These are phyloP conservation scores for Rotaria socialis DNA, from an alignment of 2,888 invertebrate genomes.

Conservation along the genomic window DNA sequence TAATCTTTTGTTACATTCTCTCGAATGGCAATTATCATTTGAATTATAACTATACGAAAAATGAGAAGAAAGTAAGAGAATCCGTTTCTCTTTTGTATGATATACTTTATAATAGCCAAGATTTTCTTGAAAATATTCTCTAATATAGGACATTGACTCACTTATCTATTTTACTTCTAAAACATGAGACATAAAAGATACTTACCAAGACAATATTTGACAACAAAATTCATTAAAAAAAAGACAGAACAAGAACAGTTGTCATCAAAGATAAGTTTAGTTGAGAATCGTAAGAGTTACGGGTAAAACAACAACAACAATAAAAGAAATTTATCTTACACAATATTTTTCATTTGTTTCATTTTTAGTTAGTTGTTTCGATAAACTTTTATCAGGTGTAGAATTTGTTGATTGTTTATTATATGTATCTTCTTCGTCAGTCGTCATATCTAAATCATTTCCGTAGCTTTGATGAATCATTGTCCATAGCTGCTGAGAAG, in stretches of 20 bases:
- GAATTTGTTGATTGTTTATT: not conserved
- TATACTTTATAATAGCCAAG: too few relatives aligned
- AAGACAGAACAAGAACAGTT: not conserved
- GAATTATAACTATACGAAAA: too few relatives aligned
- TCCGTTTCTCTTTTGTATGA: too few relatives aligned
- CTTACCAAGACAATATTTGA: not conserved
- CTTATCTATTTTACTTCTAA: not conserved
- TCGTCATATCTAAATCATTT: slow-evolving; percentile 83
- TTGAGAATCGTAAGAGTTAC: too few relatives aligned
- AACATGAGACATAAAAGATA: not conserved
- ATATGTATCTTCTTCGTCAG: slow-evolving; percentile 64
- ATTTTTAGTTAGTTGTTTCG: not conserved
- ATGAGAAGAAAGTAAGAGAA: too few relatives aligned
- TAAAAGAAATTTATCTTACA: not conserved
- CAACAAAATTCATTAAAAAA: not conserved
- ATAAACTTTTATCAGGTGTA: not conserved
- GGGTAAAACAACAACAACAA: not conserved
- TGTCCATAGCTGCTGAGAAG: slow-evolving; percentile 78
- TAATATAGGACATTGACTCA: too few relatives aligned
- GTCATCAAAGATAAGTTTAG: too few relatives aligned
- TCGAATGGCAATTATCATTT: too few relatives aligned
- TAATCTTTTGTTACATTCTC: too few relatives aligned
- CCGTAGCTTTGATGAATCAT: slow-evolving; percentile 89
- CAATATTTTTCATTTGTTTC: not conserved
- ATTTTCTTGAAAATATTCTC: too few relatives aligned